Base-by-base conservation (phyloP, 2,113 vertebrate genomes). In the Oncorhynchus kisutch region DNA sequence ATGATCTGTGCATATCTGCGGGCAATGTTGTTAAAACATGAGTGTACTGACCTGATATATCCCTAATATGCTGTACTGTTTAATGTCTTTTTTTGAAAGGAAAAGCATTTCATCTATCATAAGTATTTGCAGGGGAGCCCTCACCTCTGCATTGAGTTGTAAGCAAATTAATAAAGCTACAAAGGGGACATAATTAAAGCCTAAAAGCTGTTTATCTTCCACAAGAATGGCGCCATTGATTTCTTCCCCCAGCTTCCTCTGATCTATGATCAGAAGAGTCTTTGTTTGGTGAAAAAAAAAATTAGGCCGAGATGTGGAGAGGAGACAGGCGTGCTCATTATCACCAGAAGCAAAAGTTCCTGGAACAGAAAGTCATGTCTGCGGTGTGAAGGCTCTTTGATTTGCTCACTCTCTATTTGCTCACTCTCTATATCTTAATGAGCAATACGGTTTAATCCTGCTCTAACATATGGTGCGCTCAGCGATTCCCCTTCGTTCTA, bases 121-220 rank as follows among this genome's bases (percentile, higher is more conserved):
- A 71, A 72, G 45, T 27, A 70, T 80, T 80, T 88, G 85, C 75
- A 86, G 79, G 66, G 70, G 80, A 80, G 77, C 78, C 77, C 78
- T 91, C 81, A 86, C 84, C 87, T 87, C 78, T 64, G 76, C 82
- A 86, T 81, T 80, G 85, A 88, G 80, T 80, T 67, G 80, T 90
- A 88, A 91, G 87, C 87, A 90, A 87, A 92, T 90, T 90, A 85
- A 91, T 89, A 90, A 85, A 81, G 87, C 78, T 81, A 86, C 80
- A 87, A 87, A 75, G 81, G 84, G 83, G 82, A 87, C 84, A 89
- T 90, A 93, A 92, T 94, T 87, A 90, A 90, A 85, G 78, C 78
- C 65, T 91, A 85, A 92, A 89, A 87, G 85, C 80, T 79, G 92
- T 91, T 92, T 82, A 93, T 91, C 88, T 93, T 82, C 62, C 75